Evolutionary conservation across 2,888 invertebrate genomes (phyloP), one percentile per base, ranked within the genome.

Genomic region (Spodoptera littoralis): DNA sequence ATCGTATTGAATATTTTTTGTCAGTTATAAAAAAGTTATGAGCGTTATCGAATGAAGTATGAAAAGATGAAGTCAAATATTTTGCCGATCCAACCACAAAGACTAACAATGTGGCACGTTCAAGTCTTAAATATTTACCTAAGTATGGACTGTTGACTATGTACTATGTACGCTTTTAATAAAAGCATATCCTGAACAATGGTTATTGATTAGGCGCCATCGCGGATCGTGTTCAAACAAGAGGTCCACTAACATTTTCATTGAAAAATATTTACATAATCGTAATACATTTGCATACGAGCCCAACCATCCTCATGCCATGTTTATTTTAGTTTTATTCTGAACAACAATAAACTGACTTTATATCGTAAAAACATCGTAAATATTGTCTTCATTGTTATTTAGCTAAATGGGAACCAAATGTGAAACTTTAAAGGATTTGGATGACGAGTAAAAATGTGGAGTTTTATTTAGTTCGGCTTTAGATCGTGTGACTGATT

Each of bases 211-310:
- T 50, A 60, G 61, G 57, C 61, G 47, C 47, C 42, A 54, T 60
- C 60, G 42, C 50, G 13, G 49, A 36, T 53, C 51, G 54, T 18
- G 69, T 60, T 57, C 60, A 70, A 60, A 73, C 70, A 67, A 53
- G 47, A 68, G 68, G 36, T 48, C 57, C 27, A 54, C 60, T 60
- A 68, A 61, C 61, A 70, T 58, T 73, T 60, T 70, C 46, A 73
- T 60, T 73, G 74, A 67, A 73, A 59, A 44, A 60, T 53, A 68
- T 61, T 68, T 27, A 42, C 74, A 58, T 57, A 56, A 59, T 73
- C 59, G 68, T 70, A 67, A 64, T 64, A 71, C 63, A 60, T 54
- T 72, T 69, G 46, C 68, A 63, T 58, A 59, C 45, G 49, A 53
- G 48, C 51, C 53, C 22, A 36, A 50, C 58, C 43, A 48, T 50